Evolutionary conservation across 2,113 vertebrate species (phyloP).

Genomic region (Syrmaticus mikado): DNA sequence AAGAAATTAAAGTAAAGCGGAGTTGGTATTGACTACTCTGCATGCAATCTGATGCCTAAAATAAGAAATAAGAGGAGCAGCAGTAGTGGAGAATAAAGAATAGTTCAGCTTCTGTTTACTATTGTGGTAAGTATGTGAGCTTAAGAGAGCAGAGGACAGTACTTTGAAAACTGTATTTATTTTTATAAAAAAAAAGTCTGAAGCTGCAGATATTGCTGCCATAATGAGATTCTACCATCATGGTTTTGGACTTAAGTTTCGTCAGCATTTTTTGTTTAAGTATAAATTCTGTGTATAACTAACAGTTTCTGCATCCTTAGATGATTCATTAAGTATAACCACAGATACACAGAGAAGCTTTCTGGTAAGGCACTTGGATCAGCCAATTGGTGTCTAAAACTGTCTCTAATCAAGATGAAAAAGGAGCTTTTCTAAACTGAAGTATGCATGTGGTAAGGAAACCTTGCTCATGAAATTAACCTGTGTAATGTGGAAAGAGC

Average conservation of each 20-base stretch:
- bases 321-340: neutral
- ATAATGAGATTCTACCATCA: accelerated
- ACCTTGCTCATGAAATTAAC: neutral
- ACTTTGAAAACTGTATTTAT: neutral
- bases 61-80: neutral
- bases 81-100: accelerated
- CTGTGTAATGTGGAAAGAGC: neutral
- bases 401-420: neutral
- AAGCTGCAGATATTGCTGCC: neutral
- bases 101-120: neutral
- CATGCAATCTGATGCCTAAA: neutral
- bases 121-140: neutral
- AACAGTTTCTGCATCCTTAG: neutral
- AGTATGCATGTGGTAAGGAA: neutral
- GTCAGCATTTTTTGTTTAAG: neutral
- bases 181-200: neutral
- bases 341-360: neutral
- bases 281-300: neutral
- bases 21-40: neutral
- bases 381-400: neutral
- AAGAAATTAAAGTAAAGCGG: neutral
- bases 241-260: neutral
- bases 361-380: neutral
- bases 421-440: neutral
- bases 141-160: neutral